Percentiles rank a stretch among this genome's conserved stretches.
Conservation (phyloP, 2,113 vertebrate species). For the Sylvia atricapilla region DNA sequence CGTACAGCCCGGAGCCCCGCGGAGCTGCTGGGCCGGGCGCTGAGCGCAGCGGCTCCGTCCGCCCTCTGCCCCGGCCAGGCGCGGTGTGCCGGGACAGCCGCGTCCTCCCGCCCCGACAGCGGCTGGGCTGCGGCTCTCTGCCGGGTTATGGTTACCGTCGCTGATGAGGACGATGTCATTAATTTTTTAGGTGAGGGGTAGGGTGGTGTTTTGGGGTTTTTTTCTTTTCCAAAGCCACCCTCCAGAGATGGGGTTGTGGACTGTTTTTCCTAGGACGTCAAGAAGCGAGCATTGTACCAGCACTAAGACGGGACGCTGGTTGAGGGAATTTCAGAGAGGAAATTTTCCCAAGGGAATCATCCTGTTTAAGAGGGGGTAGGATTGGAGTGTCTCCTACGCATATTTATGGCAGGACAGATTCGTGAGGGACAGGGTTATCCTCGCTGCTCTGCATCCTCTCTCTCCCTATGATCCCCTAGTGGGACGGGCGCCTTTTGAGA, state of each 20-base stretch:
- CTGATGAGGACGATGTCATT: neutral
- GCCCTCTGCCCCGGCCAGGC: neutral
- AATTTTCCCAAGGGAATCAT: neutral
- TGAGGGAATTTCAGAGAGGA: neutral
- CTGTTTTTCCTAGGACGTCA: neutral
- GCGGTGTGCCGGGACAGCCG: too few species aligned
- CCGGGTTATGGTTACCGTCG: neutral
- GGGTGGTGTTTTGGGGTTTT: neutral
- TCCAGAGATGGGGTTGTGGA: neutral
- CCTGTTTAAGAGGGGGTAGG: fast-evolving
- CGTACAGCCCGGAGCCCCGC: neutral
- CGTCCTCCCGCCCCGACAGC: neutral
- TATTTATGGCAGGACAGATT: neutral
- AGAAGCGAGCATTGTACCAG: neutral
- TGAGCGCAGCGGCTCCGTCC: neutral
- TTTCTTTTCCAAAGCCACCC: neutral
- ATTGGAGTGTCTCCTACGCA: too few species aligned
- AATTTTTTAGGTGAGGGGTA: neutral
- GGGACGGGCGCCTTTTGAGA: neutral
- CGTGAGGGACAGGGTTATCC: too few species aligned
- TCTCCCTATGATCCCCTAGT: neutral
- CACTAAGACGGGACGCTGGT: neutral
- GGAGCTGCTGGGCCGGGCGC: neutral
- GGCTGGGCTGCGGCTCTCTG: neutral
- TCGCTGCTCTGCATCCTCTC: fast-evolving